phyloP scores from a whole-genome alignment of 2,888 invertebrate genomes.

The Acronicta alni region DNA sequence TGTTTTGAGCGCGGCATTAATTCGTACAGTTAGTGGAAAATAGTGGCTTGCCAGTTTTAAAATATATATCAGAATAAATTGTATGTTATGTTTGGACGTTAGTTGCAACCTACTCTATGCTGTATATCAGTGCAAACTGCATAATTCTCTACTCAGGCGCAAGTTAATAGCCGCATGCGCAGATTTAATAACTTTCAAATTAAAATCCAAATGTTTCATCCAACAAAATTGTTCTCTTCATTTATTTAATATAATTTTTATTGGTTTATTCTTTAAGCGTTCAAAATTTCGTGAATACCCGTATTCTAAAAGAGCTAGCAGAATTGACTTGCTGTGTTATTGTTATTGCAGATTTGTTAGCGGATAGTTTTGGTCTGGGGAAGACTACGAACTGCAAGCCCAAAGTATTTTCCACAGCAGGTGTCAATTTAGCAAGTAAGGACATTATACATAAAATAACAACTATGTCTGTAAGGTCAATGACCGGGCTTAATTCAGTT shows the following conservation, averaged over 20 bases:
- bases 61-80: too few relatives aligned
- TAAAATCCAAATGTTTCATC: too few relatives aligned
- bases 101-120: too few relatives aligned
- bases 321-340: constrained; percentile 66
- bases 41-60: too few relatives aligned
- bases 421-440: constrained; percentile 78
- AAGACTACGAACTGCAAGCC: constrained; percentile 78
- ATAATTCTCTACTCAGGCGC: too few relatives aligned
- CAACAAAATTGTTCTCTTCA: background rate
- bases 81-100: too few relatives aligned
- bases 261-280: background rate
- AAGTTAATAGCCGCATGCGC: constrained; percentile 5
- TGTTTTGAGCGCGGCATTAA: too few relatives aligned
- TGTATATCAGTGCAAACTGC: constrained; percentile 43
- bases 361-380: constrained; percentile 83
- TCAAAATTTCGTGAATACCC: constrained; percentile 7
- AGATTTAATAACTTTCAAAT: background rate
- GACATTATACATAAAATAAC: constrained; percentile 58
- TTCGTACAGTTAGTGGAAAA: too few relatives aligned
- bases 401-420: constrained; percentile 71
- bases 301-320: constrained; percentile 46
- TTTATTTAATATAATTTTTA: background rate
- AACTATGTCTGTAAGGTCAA: constrained; percentile 41
- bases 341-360: constrained; percentile 83
- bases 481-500: constrained; percentile 57